Base-by-base conservation (phyloP, 2,113 vertebrate species). In the Pterocles burchelli region DNA sequence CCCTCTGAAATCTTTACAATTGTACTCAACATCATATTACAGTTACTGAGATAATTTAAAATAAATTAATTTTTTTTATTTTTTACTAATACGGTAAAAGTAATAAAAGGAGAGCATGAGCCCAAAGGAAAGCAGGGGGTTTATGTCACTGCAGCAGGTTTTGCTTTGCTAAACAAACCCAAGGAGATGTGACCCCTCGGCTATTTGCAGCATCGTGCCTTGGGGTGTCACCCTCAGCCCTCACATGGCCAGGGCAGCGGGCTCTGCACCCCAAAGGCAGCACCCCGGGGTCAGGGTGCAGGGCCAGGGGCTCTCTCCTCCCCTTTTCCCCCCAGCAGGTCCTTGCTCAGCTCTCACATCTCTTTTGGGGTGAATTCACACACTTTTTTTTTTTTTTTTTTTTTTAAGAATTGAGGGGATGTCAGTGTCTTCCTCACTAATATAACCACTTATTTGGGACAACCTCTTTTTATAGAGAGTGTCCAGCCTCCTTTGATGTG, bases 151-250 rank as follows among this genome's bases (percentile, higher is more conserved):
- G 21, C 6, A 38, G 54, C 26, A 73, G 26, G 5, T 58, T 84
- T 59, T n/a, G 45, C 48, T 73, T 29, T 24, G 15, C 20, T 46
- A 17, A 54, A 43, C 17, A 38, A 77, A 19, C 52, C 38, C n/a
- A 11, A 38, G 59, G 73, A 54, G 34, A 24, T 9, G 46, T 1
- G 7, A 71, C 31, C 7, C 36, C 31, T 26, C 7, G 10, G 11
- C 38, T 24, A 66, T 81, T 91, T 85, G 90, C 94, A 59, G 86
- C 3, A 0, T 72, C 55, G 86, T 1, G 72, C 92, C 83, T 93
- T 96, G 88, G 58, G 92, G 89, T 92, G 90, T 93, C 95, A 90
- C 94, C 86, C 88, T 88, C 2, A 2, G 63, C 51, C 90, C 88
- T 93, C 79, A 20, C 83, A 57, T 9, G 48, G 71, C 81, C 74